Evolutionary conservation across 2,888 invertebrate genomes (phyloP), one percentile per base, ranked within the genome.

Genomic region (Erebia aethiops): DNA sequence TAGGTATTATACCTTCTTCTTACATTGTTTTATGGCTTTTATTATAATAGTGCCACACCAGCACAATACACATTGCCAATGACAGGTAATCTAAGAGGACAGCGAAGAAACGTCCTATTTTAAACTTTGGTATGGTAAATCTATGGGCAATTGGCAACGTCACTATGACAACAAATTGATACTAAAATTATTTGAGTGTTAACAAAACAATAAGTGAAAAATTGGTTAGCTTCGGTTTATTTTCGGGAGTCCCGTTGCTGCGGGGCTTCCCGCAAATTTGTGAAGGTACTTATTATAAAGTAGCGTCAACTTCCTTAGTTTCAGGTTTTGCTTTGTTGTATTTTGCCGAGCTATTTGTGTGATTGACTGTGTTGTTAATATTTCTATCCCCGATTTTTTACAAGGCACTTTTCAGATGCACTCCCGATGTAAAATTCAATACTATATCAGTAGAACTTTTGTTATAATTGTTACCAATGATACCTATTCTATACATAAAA

Each of bases 231-330:
- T 65, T 21, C 16, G 16, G 16, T 49, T 10, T 54, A 64, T 52
- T 54, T 67, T 35, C 14, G 72, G 75, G 75, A 73, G 77, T 77
- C 77, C 77, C 78, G 71, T 70, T 11, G 5, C 13, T 18, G 14
- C 68, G 75, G 75, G 73, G 70, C 68, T 71, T 74, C 71, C 73
- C 63, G 62, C 65, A 61, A 68, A 67, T 11, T 71, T 61, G 65
- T 13, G 61, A 60, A 64, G 66, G 67, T 62, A 68, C 16, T 49
- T 49, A 49, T 62, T 14, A 18, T 13, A 46, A 62, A 62, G 18
- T 62, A 62, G 13, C 14, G 46, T 21, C 13, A 18, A 21, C 49
- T 62, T 62, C 49, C 62, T 46, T 14, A 49, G 21, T 62, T 21
- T 49, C 49, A 21, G 49, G 21, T 21, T 14, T 8, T 21, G 61